Evolutionary conservation across 2,113 vertebrate species (phyloP).

Genomic region (Kryptolebias marmoratus): DNA sequence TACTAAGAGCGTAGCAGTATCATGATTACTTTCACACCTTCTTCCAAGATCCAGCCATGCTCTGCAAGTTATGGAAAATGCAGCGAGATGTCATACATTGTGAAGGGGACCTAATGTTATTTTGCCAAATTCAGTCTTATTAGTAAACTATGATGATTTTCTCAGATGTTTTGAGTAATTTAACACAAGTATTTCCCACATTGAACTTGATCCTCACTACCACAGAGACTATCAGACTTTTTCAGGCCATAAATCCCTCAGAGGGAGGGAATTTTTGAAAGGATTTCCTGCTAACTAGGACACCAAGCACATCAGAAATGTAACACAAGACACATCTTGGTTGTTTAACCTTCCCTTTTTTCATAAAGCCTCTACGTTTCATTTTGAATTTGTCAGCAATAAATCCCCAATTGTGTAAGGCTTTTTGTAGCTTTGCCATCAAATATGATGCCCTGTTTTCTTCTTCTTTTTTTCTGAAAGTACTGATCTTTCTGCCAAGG

Average conservation of each 20-base stretch:
- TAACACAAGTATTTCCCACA: neutral
- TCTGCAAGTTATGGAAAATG: too few species aligned
- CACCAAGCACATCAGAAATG: slow-evolving; percentile 16
- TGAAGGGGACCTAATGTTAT: too few species aligned
- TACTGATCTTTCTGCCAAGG: neutral
- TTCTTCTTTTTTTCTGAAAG: neutral
- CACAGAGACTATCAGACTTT: slow-evolving; percentile 15
- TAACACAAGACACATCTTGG: neutral
- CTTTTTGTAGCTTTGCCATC: slow-evolving; percentile 5
- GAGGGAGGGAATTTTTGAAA: slow-evolving; percentile 16
- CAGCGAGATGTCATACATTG: neutral
- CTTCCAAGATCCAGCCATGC: too few species aligned
- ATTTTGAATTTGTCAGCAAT: slow-evolving; percentile 13
- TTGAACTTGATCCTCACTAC: neutral
- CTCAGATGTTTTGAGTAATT: neutral
- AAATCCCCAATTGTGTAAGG: neutral
- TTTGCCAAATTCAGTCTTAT: neutral
- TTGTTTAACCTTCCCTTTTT: neutral
- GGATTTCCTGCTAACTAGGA: slow-evolving; percentile 8
- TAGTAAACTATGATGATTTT: too few species aligned
- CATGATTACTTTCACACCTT: too few species aligned
- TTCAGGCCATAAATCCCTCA: slow-evolving; percentile 18
- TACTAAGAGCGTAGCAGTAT: too few species aligned
- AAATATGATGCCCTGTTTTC: neutral
- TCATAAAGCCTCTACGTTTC: neutral